Evolutionary conservation across 2,888 invertebrate genomes (phyloP).

Genomic region (Scelioninae gen. 1): DNA sequence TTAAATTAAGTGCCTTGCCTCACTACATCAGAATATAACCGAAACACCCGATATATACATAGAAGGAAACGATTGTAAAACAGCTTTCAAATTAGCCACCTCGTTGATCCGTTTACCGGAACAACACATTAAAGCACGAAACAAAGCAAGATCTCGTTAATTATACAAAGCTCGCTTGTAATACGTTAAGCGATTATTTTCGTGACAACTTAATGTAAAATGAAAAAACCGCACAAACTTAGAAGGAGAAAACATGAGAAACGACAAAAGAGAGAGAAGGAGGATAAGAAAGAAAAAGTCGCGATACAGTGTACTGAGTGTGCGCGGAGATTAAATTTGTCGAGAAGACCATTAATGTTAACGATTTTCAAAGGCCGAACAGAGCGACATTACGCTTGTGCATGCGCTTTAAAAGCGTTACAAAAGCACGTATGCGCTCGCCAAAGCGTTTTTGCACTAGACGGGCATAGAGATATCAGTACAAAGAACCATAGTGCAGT

Average conservation of each 20-base stretch:
- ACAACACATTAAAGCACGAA: slow-evolving; percentile 30
- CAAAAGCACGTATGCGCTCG: slow-evolving; percentile 54
- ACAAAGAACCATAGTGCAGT: slow-evolving; percentile 53
- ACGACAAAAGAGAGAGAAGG: too few species aligned
- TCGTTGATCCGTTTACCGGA: slow-evolving; percentile 28
- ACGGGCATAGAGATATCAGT: slow-evolving; percentile 28
- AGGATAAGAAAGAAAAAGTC: neutral
- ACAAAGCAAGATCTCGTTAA: slow-evolving; percentile 33
- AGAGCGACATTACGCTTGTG: slow-evolving; percentile 30
- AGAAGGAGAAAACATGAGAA: neutral
- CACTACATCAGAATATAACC: too few species aligned
- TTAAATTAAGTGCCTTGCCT: too few species aligned
- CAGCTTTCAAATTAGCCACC: slow-evolving; percentile 21
- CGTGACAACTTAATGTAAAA: slow-evolving; percentile 26
- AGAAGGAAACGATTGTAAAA: slow-evolving; percentile 8
- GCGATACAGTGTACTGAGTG: neutral
- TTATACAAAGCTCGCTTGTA: slow-evolving; percentile 31
- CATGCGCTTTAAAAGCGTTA: slow-evolving; percentile 44
- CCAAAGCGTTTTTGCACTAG: slow-evolving; percentile 51
- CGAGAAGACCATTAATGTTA: slow-evolving; percentile 62
- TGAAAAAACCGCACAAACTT: neutral
- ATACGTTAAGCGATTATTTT: slow-evolving; percentile 29
- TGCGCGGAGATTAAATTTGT: slow-evolving; percentile 33
- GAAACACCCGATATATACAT: neutral
- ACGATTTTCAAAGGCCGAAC: slow-evolving; percentile 53